Percentiles rank a stretch among this genome's conserved stretches.
phyloP scores from a whole-genome alignment of 2,797 vertebrate species.

The Gymnoscopelus braueri region DNA sequence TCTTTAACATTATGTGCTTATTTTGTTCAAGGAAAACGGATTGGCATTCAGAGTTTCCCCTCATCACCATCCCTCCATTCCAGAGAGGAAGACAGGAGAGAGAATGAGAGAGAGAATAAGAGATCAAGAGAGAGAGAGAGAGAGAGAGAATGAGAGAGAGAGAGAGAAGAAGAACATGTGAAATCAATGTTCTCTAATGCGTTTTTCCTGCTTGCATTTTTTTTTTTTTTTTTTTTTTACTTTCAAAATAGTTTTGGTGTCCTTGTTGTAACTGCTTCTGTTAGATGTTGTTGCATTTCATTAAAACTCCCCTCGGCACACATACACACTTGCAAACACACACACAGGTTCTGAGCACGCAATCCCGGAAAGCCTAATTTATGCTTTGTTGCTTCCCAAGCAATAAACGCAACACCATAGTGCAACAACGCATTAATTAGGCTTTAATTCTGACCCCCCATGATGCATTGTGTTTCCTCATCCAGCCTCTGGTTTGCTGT shows the following conservation, averaged over 20 bases:
- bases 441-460: constrained; percentile 1
- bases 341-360: constrained; percentile 67
- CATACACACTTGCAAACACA: constrained; percentile 40
- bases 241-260: constrained; percentile 40
- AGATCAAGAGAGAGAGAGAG: neutral
- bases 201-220: constrained; percentile 42
- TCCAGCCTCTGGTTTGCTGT: constrained; percentile 42
- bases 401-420: too few species aligned
- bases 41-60: constrained; percentile 53
- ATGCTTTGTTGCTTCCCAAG: too few species aligned
- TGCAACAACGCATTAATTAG: too few species aligned
- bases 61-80: constrained; percentile 41
- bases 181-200: constrained; percentile 40
- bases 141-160: constrained; percentile 28
- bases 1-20: constrained; percentile 37
- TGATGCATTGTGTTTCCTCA: constrained; percentile 43
- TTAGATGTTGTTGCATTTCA: constrained; percentile 37
- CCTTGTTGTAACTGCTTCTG: constrained; percentile 61
- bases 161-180: constrained; percentile 33
- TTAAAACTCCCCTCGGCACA: constrained; percentile 65
- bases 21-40: constrained; percentile 53
- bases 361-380: constrained; percentile 18
- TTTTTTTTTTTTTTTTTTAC: constrained; percentile 28
- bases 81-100: constrained; percentile 45
- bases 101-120: neutral